These are phyloP conservation scores for Corticium candelabrum DNA, from an alignment of 37 sponge, comb jelly and placozoan species.

Conservation along the genomic window DNA sequence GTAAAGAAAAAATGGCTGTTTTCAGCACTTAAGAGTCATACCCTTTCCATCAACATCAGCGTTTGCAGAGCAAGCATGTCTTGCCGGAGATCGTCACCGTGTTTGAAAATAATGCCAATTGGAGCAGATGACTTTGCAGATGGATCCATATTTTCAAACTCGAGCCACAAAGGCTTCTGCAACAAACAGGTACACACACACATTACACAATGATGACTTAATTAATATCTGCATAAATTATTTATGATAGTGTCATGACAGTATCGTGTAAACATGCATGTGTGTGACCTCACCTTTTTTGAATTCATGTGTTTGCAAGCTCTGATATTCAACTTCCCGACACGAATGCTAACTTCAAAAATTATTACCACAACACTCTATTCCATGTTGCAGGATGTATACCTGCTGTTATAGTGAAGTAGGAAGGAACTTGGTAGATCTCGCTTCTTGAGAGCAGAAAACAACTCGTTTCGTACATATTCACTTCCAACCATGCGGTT, in stretches of 20 bases:
- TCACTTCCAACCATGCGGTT: too few species aligned
- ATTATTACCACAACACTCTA: too few species aligned
- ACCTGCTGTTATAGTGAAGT: too few species aligned
- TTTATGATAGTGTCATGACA: background rate
- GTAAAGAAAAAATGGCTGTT: background rate
- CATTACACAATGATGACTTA: background rate
- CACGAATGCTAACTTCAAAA: constrained; percentile 20
- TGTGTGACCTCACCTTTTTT: constrained; percentile 30
- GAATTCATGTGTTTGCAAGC: constrained; percentile 55
- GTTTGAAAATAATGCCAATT: constrained; percentile 43
- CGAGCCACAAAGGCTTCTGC: constrained; percentile 61
- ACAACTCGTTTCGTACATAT: too few species aligned
- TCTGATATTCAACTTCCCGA: constrained; percentile 33
- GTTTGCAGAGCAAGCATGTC: constrained; percentile 60
- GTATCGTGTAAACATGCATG: too few species aligned
- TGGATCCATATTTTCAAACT: constrained; percentile 29
- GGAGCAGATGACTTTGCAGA: background rate
- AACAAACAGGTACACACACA: background rate
- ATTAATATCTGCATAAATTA: background rate
- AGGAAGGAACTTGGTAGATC: too few species aligned
- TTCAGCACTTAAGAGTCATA: constrained; percentile 2
- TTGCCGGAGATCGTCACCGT: constrained; percentile 65
- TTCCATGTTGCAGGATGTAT: too few species aligned
- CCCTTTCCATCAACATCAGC: constrained; percentile 55
- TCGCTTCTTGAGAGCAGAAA: too few species aligned